Evolutionary conservation across 2,888 invertebrate species (phyloP).

Genomic region (Thymelicus lineola): DNA sequence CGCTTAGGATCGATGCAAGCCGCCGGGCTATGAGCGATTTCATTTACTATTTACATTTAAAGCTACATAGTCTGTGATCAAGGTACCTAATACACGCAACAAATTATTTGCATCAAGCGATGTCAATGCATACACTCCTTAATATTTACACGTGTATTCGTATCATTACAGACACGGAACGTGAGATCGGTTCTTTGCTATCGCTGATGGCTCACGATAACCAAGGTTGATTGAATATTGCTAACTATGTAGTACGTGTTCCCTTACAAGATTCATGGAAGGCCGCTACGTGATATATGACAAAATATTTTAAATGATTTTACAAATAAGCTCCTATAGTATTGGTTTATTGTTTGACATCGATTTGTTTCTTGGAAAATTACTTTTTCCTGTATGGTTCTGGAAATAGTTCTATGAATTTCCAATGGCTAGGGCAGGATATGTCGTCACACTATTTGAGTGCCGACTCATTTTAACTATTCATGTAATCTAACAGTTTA

Average conservation of each 20-base stretch:
- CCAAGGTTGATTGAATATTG: neutral
- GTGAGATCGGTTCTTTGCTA: neutral
- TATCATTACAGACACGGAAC: neutral
- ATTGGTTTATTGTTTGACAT: neutral
- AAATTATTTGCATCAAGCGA: neutral
- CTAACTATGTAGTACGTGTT: constrained; percentile 5
- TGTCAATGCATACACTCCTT: neutral
- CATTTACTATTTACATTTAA: too few relatives aligned
- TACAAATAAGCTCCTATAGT: neutral
- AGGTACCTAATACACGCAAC: too few relatives aligned
- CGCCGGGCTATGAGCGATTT: too few relatives aligned
- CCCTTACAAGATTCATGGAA: too few relatives aligned
- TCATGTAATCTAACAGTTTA: too few relatives aligned
- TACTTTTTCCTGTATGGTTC: neutral
- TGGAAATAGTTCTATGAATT: neutral
- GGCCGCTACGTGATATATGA: too few relatives aligned
- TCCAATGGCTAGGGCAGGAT: too few relatives aligned
- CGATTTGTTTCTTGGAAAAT: neutral
- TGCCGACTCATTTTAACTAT: too few relatives aligned
- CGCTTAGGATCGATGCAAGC: too few relatives aligned
- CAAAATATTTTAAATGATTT: too few relatives aligned
- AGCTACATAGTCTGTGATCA: too few relatives aligned
- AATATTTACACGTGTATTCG: neutral
- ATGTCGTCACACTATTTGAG: too few relatives aligned
- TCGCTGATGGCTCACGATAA: constrained; percentile 5